Evolutionary conservation across 2,113 vertebrate genomes (phyloP), one percentile per base, ranked within the genome.

Genomic region (Takifugu bimaculatus): DNA sequence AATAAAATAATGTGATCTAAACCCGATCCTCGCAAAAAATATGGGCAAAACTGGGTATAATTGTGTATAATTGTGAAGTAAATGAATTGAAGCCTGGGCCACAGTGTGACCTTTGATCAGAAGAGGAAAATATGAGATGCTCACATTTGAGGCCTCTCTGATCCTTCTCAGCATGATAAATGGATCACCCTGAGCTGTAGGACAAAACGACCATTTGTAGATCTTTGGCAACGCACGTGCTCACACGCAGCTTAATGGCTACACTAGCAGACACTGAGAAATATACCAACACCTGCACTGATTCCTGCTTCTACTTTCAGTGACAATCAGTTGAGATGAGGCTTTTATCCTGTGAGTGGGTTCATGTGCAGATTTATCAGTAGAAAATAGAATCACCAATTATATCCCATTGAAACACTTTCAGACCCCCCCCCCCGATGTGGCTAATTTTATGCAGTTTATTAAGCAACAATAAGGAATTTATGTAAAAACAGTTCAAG

Each of bases 91-190:
- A 68, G 78, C 80, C 68, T 39, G 74, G 70, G 73, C 85, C 81
- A 69, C 68, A 58, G 65, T 68, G 57, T 90, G 87, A 91, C 87
- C 88, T 89, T 84, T 89, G 85, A 89, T 88, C 89, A 88, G 85
- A 87, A 82, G 75, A 82, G 74, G 76, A 78, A 81, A 82, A 79
- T 74, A 69, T 20, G 79, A 78, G 7, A 78, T 60, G 82, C 82
- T 86, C 82, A 83, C 74, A 88, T 86, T 81, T 68, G 74, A 72
- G 83, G 85, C 74, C 74, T 68, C 78, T 59, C 65, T 15, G 66
- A 77, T 81, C 76, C 68, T 67, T 68, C 79, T 79, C 83, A 78
- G 74, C 81, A 89, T 88, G 87, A 89, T 87, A 83, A 89, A 89
- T 89, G 87, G 84, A 80, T 87, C 76, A 73, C 68, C 54, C 72